These are phyloP conservation scores for Xylophagus ater DNA, from an alignment of 2,888 invertebrate genomes.

Conservation along the genomic window DNA sequence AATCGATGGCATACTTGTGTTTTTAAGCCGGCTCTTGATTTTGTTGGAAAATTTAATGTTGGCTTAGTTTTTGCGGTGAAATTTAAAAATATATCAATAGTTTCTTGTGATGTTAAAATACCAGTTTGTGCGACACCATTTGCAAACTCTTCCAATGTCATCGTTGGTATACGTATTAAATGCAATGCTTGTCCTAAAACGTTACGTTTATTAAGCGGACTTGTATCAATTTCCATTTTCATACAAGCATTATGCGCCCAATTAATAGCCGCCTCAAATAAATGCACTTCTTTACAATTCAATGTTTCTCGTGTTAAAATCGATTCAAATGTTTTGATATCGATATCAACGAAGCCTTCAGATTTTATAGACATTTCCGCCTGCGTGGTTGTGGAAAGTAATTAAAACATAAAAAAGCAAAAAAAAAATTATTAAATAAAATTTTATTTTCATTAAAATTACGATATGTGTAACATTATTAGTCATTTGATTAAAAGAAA, in stretches of 20 bases:
- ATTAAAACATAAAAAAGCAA: constrained; percentile 22
- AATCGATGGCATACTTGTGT: constrained; percentile 93
- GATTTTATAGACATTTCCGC: constrained; percentile 93
- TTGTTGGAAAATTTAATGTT: constrained; percentile 66
- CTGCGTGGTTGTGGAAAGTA: constrained; percentile 28
- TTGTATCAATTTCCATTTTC: constrained; percentile 69
- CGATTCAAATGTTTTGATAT: constrained; percentile 82
- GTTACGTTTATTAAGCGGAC: constrained; percentile 65
- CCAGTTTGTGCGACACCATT: constrained; percentile 90
- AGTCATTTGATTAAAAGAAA: too few relatives aligned
- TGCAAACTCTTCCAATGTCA: constrained; percentile 89
- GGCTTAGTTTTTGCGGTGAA: constrained; percentile 88
- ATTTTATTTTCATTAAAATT: neutral
- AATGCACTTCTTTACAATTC: constrained; percentile 85
- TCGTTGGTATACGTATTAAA: constrained; percentile 84
- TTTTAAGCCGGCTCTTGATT: constrained; percentile 75
- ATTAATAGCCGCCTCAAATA: constrained; percentile 80
- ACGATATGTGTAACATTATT: too few relatives aligned
- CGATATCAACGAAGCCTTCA: constrained; percentile 93
- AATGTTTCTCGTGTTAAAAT: constrained; percentile 86
- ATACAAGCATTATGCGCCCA: constrained; percentile 91
- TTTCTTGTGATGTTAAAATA: constrained; percentile 83
- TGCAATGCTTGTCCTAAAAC: constrained; percentile 70
- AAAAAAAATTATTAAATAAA: constrained; percentile 1
- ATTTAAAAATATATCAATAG: constrained; percentile 88